These are phyloP conservation scores for Candoia aspera DNA, from an alignment of 2,113 vertebrate genomes.

Conservation along the genomic window DNA sequence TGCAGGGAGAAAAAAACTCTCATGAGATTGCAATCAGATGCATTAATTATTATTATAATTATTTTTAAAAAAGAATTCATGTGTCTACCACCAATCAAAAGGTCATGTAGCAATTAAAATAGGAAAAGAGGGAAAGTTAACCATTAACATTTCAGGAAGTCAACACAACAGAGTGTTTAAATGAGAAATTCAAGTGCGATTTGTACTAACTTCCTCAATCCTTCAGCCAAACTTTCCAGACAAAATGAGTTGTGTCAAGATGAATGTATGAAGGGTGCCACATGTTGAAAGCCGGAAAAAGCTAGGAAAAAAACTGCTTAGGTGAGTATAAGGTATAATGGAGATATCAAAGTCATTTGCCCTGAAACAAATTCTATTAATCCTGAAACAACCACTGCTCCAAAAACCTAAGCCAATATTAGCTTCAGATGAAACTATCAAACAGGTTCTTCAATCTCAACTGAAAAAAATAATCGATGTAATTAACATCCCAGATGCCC, in stretches of 20 bases:
- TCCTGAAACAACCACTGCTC: neutral
- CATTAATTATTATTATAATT: too few species aligned
- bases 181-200: neutral
- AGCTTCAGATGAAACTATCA: neutral
- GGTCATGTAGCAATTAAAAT: neutral
- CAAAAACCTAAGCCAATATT: neutral
- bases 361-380: neutral
- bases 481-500: neutral
- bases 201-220: neutral
- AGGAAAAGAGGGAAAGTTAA: neutral
- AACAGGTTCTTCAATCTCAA: neutral
- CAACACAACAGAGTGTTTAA: neutral
- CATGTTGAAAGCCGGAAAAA: neutral
- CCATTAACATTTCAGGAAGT: neutral
- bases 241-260: neutral
- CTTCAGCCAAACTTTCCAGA: neutral
- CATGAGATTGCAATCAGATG: conserved; percentile 14
- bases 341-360: neutral
- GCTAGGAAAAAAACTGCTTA: neutral
- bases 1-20: conserved; percentile 63
- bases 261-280: neutral
- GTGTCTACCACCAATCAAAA: neutral
- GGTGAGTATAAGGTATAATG: neutral
- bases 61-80: neutral
- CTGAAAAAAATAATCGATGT: too few species aligned